Evolutionary conservation across 1,140 invertebrate genomes (phyloP), one percentile per base, ranked within the genome.

Genomic region (Bradysia coprophila): DNA sequence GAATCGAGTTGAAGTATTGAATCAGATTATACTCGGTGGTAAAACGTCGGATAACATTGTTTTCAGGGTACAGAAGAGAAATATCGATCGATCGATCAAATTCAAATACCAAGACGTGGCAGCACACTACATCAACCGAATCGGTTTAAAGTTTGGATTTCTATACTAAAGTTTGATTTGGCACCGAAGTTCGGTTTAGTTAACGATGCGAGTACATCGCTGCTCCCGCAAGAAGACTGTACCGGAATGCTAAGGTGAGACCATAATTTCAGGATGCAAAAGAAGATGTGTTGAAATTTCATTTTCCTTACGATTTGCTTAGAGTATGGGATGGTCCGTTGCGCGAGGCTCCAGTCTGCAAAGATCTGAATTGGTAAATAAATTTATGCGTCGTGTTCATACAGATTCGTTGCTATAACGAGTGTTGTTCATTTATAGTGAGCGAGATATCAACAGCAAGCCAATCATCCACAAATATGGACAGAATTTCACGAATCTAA

Each of bases 301-400:
- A n/a, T n/a, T n/a, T n/a, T n/a, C n/a, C n/a, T n/a, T n/a, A n/a
- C n/a, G n/a, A n/a, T n/a, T n/a, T n/a, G n/a, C n/a, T n/a, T n/a
- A 78, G 81, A 63, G 73, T 89, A 41, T 87, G 83, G 81, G 82
- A 87, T 53, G 81, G 82, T 1, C 76, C 80, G 20, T 70, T 82
- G 54, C 74, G 78, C 54, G 75, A 79, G 43, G 66, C 78, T 2
- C 75, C 78, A 1, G 75, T 78, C 11, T 86, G 81, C 62, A 81
- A 80, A 49, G 80, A 84, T 61, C 67, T 82, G 42, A 77, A 76
- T 55, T 86, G 81, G 81, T 85, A 55, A 68, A 65, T 49, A n/a
- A n/a, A n/a, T 41, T 18, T 10, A 10, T 19, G 9, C 18, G 9
- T n/a, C 9, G 8, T 38, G 15, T 21, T 6, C 15, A 21, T 24